Base-by-base conservation (phyloP, 1,140 invertebrate genomes). In the Anadara kagoshimensis region DNA sequence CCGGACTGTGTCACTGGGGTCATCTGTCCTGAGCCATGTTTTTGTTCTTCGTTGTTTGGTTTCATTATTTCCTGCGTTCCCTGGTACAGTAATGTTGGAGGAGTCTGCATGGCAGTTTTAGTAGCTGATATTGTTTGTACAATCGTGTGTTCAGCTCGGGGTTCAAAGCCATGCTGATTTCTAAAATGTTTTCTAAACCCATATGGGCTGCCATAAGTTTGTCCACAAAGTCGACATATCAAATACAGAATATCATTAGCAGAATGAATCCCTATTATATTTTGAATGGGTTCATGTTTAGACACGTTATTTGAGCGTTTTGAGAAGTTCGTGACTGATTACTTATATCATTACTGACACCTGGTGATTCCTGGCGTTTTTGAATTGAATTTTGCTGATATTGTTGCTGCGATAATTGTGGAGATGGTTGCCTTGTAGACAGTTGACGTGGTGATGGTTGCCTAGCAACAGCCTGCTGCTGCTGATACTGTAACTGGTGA, bases 171-270 rank as follows among this genome's bases (percentile, higher is more conserved):
- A 81, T 87, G 86, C 56, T 85, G 81, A 62, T 86, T 86, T 43
- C 86, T 57, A 59, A 87, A 87, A 65, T 87, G 86, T 67, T 85
- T 86, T n/a, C 83, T 72, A 70, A 87, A 87, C 20, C 82, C 82
- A 78, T 87, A 87, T 8, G 84, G 84, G 73, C 85, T 87, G n/a
- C 86, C 86, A 67, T 87, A 86, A 4, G 85, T 85, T 65, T 85
- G 83, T n/a, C 81, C 69, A 72, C 86, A 87, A 26, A 85, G 69
- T 45, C 80, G 75, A 74, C 86, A 87, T 29, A 86, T 86, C 5
- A 87, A 70, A 70, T 87, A 87, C 14, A 87, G 70, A 54, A 87
- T 86, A 69, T 87, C 86, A 67, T 75, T 81, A 1, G 82, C 81
- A 26, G 82, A 76, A 61, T 86, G 81, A 66, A 74, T 80, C 7